Conservation (phyloP, 2,888 invertebrate species). For the Busseola fusca region DNA sequence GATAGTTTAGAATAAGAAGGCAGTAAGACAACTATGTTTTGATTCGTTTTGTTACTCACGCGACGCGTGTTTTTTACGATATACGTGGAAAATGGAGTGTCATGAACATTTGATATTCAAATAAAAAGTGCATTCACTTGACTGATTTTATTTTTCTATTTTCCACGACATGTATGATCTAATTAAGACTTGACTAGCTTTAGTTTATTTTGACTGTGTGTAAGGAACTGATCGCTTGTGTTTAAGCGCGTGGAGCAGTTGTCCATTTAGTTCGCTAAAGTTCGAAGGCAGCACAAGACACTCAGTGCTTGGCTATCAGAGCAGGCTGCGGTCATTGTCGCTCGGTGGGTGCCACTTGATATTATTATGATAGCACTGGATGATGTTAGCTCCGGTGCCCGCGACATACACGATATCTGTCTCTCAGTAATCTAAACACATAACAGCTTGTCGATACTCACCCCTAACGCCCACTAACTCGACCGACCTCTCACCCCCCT, state of each 20-base stretch:
- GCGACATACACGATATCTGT: slow-evolving; percentile 50
- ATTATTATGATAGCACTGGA: slow-evolving; percentile 56
- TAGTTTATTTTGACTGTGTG: slow-evolving; percentile 59
- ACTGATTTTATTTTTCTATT: slow-evolving; percentile 80
- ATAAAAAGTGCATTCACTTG: slow-evolving; percentile 73
- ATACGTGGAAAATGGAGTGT: slow-evolving; percentile 80
- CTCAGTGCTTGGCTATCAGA: slow-evolving; percentile 55
- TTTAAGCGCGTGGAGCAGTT: slow-evolving; percentile 71
- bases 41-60: slow-evolving; percentile 54
- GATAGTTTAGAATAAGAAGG: slow-evolving; percentile 60
- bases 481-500: slow-evolving; percentile 58
- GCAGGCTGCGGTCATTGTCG: slow-evolving; percentile 60
- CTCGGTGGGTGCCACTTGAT: slow-evolving; percentile 69
- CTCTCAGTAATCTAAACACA: slow-evolving; percentile 64
- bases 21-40: slow-evolving; percentile 59
- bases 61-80: slow-evolving; percentile 60
- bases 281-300: slow-evolving; percentile 60
- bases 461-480: slow-evolving; percentile 77
- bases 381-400: slow-evolving; percentile 43
- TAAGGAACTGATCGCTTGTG: slow-evolving; percentile 69
- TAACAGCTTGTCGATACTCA: slow-evolving; percentile 77
- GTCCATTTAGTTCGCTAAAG: slow-evolving; percentile 66
- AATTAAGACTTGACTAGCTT: slow-evolving; percentile 51
- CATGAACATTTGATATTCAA: slow-evolving; percentile 69
- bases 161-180: slow-evolving; percentile 74